Percentiles rank a stretch among this genome's conserved stretches.
phyloP scores from a whole-genome alignment of 2,113 vertebrate species.

The Epinephelus cyanopodus region DNA sequence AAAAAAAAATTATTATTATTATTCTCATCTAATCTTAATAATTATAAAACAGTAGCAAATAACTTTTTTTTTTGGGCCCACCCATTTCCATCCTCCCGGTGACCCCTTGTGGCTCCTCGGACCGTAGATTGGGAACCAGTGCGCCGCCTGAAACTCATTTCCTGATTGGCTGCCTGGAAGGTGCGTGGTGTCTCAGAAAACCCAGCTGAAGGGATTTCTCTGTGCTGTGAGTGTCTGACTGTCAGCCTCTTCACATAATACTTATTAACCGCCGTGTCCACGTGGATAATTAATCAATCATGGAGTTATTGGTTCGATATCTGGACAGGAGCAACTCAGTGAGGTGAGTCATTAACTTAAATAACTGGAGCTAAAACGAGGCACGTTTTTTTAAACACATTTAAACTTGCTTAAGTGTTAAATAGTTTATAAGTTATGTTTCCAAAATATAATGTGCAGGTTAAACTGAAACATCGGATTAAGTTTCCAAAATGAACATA shows the following conservation, averaged over 20 bases:
- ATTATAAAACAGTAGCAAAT: too few relatives aligned
- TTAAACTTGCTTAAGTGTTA: neutral
- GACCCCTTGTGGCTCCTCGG: neutral
- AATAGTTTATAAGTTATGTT: neutral
- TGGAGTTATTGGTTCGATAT: slow-evolving; percentile 79
- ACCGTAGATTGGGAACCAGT: slow-evolving; percentile 33
- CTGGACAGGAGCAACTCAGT: slow-evolving; percentile 71
- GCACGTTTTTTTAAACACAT: neutral
- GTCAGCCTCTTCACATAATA: neutral
- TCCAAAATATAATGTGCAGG: neutral
- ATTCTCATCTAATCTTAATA: neutral
- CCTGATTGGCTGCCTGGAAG: slow-evolving; percentile 60
- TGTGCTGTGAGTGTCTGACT: neutral
- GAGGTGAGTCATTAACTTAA: slow-evolving; percentile 48
- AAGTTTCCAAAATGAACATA: neutral
- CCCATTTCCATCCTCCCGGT: neutral
- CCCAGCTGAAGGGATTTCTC: neutral
- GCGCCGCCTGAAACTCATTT: slow-evolving; percentile 41
- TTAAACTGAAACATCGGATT: neutral
- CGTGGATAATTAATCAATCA: slow-evolving; percentile 26
- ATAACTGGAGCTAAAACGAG: neutral
- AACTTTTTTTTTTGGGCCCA: neutral
- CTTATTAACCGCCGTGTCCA: neutral
- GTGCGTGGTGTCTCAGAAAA: neutral
- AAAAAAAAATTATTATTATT: too few relatives aligned